phyloP scores from a whole-genome alignment of 2,797 vertebrate species.

The Artibeus jamaicensis region DNA sequence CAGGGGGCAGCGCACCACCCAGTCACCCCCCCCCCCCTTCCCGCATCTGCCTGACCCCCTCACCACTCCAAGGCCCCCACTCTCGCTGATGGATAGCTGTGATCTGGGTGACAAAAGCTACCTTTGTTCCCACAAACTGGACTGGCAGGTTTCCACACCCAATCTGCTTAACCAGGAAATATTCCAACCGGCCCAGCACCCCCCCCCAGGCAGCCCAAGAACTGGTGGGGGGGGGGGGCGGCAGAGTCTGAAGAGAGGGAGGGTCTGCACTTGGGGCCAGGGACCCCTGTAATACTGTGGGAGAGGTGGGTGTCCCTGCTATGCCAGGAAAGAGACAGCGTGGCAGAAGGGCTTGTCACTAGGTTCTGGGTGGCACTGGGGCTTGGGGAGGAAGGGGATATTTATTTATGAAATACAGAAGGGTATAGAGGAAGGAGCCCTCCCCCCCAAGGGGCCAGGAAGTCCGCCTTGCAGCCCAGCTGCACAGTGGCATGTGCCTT shows the following conservation, averaged over 20 bases:
- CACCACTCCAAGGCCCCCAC: background rate
- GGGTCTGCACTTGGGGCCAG: background rate
- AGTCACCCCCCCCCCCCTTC: background rate
- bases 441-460: background rate
- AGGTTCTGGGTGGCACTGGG: background rate
- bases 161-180: slow-evolving; percentile 61
- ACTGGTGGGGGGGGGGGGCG: background rate
- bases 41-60: background rate
- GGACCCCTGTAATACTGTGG: background rate
- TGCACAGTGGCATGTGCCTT: background rate
- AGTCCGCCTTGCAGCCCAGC: background rate
- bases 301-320: background rate
- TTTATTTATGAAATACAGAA: background rate
- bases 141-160: slow-evolving; percentile 72
- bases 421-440: background rate
- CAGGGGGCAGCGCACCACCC: rapidly evolving
- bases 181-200: background rate
- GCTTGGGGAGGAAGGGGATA: background rate
- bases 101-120: slow-evolving; percentile 59
- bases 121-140: slow-evolving; percentile 72
- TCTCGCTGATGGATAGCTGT: slow-evolving; percentile 44
- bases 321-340: background rate
- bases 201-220: background rate
- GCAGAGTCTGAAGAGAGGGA: background rate
- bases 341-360: background rate